phyloP scores from a whole-genome alignment of 1,140 invertebrate species.

The Zeugodacus cucurbitae region DNA sequence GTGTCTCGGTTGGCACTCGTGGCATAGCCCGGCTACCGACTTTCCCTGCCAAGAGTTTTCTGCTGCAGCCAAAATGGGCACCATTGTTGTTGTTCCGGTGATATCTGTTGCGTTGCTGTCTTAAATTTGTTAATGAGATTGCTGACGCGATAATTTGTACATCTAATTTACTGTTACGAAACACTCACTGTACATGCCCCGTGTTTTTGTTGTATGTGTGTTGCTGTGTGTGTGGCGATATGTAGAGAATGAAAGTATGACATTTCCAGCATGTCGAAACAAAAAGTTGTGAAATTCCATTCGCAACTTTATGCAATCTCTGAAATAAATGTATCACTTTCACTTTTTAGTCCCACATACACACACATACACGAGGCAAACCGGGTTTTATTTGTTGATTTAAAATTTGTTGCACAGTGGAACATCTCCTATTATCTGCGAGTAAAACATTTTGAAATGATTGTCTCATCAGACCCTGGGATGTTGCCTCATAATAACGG shows the following conservation, averaged over 20 bases:
- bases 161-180: slow-evolving; percentile 1
- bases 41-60: background rate
- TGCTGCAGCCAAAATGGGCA: background rate
- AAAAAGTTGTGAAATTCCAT: background rate
- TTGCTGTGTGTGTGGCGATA: background rate
- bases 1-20: background rate
- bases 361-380: background rate
- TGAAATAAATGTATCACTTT: background rate
- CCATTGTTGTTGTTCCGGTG: background rate
- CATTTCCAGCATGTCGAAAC: background rate
- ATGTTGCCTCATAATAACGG: no score
- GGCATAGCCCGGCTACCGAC: background rate
- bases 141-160: background rate
- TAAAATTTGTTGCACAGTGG: background rate
- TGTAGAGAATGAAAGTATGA: background rate
- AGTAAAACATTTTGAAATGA: no score
- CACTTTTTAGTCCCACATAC: background rate
- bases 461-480: no score
- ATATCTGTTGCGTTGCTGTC: background rate
- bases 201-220: background rate
- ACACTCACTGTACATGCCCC: background rate
- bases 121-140: slow-evolving; percentile 1
- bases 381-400: background rate
- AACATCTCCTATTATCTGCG: background rate
- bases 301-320: background rate